phyloP scores from a whole-genome alignment of 2,888 invertebrate genomes.

The Microctonus hyperodae region DNA sequence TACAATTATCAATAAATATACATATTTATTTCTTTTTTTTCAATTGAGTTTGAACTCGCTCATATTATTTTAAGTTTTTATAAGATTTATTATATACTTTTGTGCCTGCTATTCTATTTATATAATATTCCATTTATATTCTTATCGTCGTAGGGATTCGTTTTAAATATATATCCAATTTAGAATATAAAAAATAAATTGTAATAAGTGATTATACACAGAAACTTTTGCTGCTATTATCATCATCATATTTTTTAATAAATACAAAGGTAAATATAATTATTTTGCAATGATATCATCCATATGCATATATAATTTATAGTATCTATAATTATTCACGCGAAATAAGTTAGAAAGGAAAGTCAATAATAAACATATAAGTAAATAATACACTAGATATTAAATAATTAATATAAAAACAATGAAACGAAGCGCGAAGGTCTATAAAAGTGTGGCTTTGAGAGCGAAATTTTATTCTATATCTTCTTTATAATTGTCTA shows the following conservation, averaged over 20 bases:
- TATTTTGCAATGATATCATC: not conserved
- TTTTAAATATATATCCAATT: not conserved
- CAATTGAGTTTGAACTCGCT: not conserved
- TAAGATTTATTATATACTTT: not conserved
- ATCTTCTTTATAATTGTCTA: not conserved
- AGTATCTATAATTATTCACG: not conserved
- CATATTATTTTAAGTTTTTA: not conserved
- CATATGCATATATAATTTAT: not conserved
- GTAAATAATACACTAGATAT: not conserved
- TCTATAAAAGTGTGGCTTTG: constrained; percentile 4
- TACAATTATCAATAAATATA: not conserved
- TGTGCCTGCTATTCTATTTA: too few species aligned
- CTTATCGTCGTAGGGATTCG: not conserved
- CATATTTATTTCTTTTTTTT: not conserved
- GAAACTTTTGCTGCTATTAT: too few species aligned
- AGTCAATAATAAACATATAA: too few species aligned
- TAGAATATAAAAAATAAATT: too few species aligned
- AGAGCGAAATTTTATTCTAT: constrained; percentile 2
- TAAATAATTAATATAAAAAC: not conserved
- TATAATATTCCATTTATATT: not conserved
- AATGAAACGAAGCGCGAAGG: constrained; percentile 20
- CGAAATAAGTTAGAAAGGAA: constrained; percentile 11
- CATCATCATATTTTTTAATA: too few species aligned
- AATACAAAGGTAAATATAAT: too few species aligned
- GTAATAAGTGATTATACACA: too few species aligned